Base-by-base conservation (phyloP, 2,113 vertebrate genomes). In the Dendrocopos noguchii region DNA sequence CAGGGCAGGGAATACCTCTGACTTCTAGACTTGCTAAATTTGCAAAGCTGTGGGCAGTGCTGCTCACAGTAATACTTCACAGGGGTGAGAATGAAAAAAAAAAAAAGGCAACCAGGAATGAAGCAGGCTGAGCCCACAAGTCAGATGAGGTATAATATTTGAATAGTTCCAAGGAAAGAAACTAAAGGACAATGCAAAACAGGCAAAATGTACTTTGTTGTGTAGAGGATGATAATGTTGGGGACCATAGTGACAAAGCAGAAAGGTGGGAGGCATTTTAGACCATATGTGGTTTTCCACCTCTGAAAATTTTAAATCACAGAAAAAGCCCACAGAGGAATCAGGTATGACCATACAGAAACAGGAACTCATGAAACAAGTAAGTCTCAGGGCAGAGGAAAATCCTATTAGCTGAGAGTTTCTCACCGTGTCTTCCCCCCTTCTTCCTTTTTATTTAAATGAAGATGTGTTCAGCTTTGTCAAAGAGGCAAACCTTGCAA, bases 261-360 rank as follows among this genome's bases (percentile, higher is more conserved):
- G 89, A 88, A 92, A 80, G 52, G 81, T 71, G 56, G 65, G 68
- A 90, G 68, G 73, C 0, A 0, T 63, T 92, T 68, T 61, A 93
- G 21, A 67, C 55, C 44, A 42, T 28, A 7, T 27, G 61, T 52
- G 81, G 73, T 83, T 95, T 95, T 92, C 53, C 44, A 82, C 78
- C 65, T 78, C 47, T 63, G 64, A 86, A 94, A 87, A 47, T 86
- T 89, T 89, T 77, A 80, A 90, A 87, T 95, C 90, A 91, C 7
- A 90, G 82, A 87, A 94, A 95, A 94, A 94, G 44, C 57, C 64
- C 53, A 0, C 33, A 73, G 50, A 83, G 20, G 53, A 94, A 85
- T 87, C 68, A 86, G 75, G 68, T 93, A 82, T 90, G 55, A 83
- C 55, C 81, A 50, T n/a, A 85, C 12, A 96, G 79, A 87, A 95